These are phyloP conservation scores for Neoseiulus cucumeris DNA, from an alignment of 1,140 invertebrate species.

Conservation along the genomic window DNA sequence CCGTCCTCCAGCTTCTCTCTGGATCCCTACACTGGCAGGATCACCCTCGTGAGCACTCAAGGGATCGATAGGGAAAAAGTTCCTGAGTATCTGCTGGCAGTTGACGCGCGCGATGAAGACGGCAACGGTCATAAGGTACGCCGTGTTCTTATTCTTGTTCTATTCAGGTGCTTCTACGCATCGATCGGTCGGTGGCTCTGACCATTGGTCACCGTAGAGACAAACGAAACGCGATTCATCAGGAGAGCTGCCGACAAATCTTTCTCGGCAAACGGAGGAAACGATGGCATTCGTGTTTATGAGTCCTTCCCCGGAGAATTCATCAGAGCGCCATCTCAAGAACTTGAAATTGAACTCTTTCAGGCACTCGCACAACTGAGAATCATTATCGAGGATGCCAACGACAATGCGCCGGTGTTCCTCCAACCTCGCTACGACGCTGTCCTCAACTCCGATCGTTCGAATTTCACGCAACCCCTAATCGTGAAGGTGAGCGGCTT, in stretches of 20 bases:
- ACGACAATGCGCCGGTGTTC: slow-evolving; percentile 65
- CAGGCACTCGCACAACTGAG: background rate
- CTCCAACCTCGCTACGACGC: slow-evolving; percentile 58
- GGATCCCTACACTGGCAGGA: slow-evolving; percentile 53
- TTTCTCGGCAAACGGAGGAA: no score
- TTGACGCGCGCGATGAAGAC: slow-evolving; percentile 64
- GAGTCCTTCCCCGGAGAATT: no score
- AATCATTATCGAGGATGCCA: slow-evolving; percentile 57
- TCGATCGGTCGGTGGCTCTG: no score
- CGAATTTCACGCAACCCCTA: slow-evolving; percentile 23
- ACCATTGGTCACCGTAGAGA: no score
- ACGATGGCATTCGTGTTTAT: no score
- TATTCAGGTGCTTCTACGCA: slow-evolving; percentile 47
- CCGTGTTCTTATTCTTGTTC: slow-evolving; percentile 47
- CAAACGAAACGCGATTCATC: no score
- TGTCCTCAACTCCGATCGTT: slow-evolving; percentile 46
- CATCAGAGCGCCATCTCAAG: no score
- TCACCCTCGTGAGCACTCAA: slow-evolving; percentile 48
- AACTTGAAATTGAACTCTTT: slow-evolving; percentile 13
- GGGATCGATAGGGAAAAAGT: slow-evolving; percentile 52
- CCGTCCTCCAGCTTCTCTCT: slow-evolving; percentile 44
- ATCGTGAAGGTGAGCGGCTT: slow-evolving; percentile 21
- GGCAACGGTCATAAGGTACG: slow-evolving; percentile 46
- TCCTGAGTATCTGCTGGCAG: slow-evolving; percentile 45
- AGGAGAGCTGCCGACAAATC: no score